A percentile compares a stretch with the other conserved stretches of the same genome.
Evolutionary conservation across 2,888 invertebrate species (phyloP).

Genomic region (Heteropelma amictum): DNA sequence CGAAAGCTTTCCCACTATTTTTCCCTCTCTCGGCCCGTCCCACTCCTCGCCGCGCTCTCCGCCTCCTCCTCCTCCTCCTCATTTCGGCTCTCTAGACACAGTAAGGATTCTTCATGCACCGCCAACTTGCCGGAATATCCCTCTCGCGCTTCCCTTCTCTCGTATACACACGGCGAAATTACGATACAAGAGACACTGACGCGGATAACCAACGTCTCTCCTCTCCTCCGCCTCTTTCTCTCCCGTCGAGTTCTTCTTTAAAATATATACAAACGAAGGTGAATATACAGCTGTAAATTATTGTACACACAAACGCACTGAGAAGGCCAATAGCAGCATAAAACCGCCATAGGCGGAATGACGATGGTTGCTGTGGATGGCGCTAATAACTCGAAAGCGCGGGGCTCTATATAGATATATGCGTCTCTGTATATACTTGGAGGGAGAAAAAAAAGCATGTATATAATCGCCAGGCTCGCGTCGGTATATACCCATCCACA

Average conservation of each 20-base stretch:
- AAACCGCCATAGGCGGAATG: slow-evolving; percentile 21
- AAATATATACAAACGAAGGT: background rate
- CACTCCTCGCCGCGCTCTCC: slow-evolving; percentile 38
- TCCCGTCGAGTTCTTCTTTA: background rate
- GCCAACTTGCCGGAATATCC: slow-evolving; percentile 22
- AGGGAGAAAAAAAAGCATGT: slow-evolving; percentile 62
- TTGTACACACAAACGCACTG: slow-evolving; percentile 14
- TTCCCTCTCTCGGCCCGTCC: slow-evolving; percentile 2
- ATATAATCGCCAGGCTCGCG: slow-evolving; percentile 70
- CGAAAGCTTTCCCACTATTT: slow-evolving; percentile 13
- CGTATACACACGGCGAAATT: slow-evolving; percentile 47
- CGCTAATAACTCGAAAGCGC: slow-evolving; percentile 70
- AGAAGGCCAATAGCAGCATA: background rate
- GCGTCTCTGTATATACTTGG: slow-evolving; percentile 47
- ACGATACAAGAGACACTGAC: slow-evolving; percentile 48
- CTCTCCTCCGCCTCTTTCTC: slow-evolving; percentile 3
- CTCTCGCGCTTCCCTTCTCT: slow-evolving; percentile 36
- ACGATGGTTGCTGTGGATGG: slow-evolving; percentile 61
- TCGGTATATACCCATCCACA: no score
- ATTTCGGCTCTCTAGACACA: slow-evolving; percentile 1
- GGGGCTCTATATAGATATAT: slow-evolving; percentile 15
- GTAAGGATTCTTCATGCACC: slow-evolving; percentile 37
- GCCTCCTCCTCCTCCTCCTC: slow-evolving; percentile 48
- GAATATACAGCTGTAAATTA: slow-evolving; percentile 12
- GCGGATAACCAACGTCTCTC: slow-evolving; percentile 36